Percentiles rank a stretch among this genome's conserved stretches.
Conservation (phyloP, 2,888 invertebrate genomes). For the Rhynchonema sp. region DNA sequence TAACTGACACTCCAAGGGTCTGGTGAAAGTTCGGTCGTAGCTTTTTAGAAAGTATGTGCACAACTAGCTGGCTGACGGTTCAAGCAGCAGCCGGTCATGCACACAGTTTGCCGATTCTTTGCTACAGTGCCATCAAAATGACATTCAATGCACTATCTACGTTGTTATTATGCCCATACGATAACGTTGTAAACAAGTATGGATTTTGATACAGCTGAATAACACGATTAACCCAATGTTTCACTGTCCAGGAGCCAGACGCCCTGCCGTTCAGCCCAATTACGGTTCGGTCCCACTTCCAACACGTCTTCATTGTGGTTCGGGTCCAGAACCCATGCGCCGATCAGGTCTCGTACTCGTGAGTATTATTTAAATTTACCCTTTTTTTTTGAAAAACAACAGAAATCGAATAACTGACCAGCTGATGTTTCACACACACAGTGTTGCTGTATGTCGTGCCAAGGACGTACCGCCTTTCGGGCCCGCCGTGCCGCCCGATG, state of each 20-base stretch:
- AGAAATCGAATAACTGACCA: neutral
- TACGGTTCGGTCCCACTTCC: conserved; percentile 84
- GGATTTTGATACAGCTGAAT: too few relatives aligned
- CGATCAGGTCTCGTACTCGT: conserved; percentile 70
- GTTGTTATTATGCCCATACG: too few relatives aligned
- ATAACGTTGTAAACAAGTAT: too few relatives aligned
- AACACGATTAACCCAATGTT: neutral
- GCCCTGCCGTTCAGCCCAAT: conserved; percentile 74
- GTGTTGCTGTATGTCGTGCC: conserved; percentile 48
- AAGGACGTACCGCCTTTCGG: conserved; percentile 89
- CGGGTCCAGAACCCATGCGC: conserved; percentile 70
- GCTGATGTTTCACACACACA: conserved; percentile 8
- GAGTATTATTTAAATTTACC: conserved; percentile 10
- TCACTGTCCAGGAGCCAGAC: conserved; percentile 33
- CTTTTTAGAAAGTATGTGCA: too few relatives aligned
- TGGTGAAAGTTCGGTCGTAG: too few relatives aligned
- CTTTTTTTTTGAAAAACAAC: neutral
- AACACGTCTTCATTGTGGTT: conserved; percentile 86
- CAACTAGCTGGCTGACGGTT: too few relatives aligned
- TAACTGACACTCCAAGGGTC: too few relatives aligned
- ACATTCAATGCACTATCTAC: too few relatives aligned
- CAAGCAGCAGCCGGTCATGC: too few relatives aligned
- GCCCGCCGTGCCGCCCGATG: conserved; percentile 71
- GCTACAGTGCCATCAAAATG: too few relatives aligned
- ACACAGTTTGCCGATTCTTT: too few relatives aligned